Percentiles rank a stretch among this genome's conserved stretches.
These are phyloP conservation scores for Styela clava DNA, from an alignment of 23 tunicate genomes.

Conservation along the genomic window DNA sequence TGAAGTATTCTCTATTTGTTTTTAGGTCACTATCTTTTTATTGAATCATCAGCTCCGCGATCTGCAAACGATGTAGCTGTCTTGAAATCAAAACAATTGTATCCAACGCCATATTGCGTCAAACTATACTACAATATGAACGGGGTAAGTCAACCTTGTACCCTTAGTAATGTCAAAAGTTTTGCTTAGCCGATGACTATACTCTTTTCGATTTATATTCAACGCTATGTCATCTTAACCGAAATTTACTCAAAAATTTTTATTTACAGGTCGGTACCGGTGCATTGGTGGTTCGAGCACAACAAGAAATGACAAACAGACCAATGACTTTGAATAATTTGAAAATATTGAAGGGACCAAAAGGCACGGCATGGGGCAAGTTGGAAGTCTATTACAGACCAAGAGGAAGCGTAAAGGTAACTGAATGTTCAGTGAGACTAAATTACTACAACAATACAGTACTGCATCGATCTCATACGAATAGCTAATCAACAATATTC, in stretches of 20 bases:
- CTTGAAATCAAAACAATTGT: constrained; percentile 45
- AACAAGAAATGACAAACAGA: constrained; percentile 45
- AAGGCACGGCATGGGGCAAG: constrained; percentile 53
- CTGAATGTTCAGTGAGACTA: constrained; percentile 37
- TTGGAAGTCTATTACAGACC: constrained; percentile 57
- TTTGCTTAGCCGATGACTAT: no score
- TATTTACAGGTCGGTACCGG: constrained; percentile 44
- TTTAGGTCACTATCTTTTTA: constrained; percentile 81
- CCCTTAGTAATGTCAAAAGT: no score
- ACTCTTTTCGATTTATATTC: no score
- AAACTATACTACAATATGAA: constrained; percentile 70
- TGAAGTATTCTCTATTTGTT: no score
- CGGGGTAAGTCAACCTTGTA: constrained; percentile 67
- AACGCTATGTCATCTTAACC: no score
- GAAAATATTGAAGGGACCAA: constrained; percentile 32
- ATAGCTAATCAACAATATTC: no score
- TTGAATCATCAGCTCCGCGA: constrained; percentile 77
- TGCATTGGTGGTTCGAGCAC: constrained; percentile 38
- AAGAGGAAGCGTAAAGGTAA: constrained; percentile 30
- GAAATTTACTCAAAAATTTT: no score
- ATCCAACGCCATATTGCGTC: constrained; percentile 55
- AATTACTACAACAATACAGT: neutral
- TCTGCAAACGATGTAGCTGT: constrained; percentile 54
- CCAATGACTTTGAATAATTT: constrained; percentile 10
- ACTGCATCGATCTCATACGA: no score